These are phyloP conservation scores for Phasianus colchicus DNA, from an alignment of 2,113 vertebrate genomes.

Conservation along the genomic window DNA sequence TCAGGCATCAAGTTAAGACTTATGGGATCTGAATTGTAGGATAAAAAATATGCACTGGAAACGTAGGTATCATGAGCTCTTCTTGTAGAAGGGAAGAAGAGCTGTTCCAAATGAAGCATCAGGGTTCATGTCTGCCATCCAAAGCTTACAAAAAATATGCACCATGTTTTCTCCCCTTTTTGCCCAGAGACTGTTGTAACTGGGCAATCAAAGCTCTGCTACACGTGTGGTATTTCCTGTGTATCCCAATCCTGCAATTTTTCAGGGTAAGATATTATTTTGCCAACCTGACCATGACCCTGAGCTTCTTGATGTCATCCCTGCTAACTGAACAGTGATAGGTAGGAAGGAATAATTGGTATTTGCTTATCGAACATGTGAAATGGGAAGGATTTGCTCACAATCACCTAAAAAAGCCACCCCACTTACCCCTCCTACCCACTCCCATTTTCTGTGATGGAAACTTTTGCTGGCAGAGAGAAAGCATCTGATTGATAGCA, in stretches of 20 bases:
- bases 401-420: accelerated
- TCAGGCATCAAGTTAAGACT: not conserved
- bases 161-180: not conserved
- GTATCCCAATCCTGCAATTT: not conserved
- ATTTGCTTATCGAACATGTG: accelerated
- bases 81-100: not conserved
- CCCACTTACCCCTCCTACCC: not conserved
- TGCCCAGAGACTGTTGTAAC: not conserved
- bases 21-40: not conserved
- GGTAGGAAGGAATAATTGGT: not conserved
- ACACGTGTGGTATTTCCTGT: accelerated
- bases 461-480: not conserved
- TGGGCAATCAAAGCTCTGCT: not conserved
- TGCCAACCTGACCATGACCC: not conserved
- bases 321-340: accelerated
- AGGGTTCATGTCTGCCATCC: not conserved
- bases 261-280: not conserved
- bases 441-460: accelerated
- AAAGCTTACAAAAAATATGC: accelerated
- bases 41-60: not conserved
- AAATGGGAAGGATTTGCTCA: not conserved
- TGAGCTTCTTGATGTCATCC: not conserved
- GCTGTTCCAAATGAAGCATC: not conserved
- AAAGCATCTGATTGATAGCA: not conserved
- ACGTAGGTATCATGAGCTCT: not conserved